A percentile compares a stretch with the other conserved stretches of the same genome.
Evolutionary conservation across 1,140 invertebrate genomes (phyloP).

Genomic region (Drosophila biarmipes): DNA sequence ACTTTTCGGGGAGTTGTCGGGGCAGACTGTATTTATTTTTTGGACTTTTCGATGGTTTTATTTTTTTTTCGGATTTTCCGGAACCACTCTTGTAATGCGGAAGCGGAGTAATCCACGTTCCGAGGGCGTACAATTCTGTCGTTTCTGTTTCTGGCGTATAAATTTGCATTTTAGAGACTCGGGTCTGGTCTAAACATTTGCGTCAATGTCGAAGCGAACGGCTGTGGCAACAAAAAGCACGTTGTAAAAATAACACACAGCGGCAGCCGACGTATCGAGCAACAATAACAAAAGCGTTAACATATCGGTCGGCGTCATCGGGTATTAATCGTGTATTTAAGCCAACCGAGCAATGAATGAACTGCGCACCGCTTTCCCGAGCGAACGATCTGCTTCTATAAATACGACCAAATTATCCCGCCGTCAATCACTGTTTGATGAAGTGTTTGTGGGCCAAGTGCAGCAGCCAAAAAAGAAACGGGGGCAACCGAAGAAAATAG

Average conservation of each 20-base stretch:
- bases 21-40: neutral
- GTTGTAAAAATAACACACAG: slow-evolving; percentile 78
- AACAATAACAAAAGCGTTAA: slow-evolving; percentile 43
- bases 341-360: slow-evolving; percentile 69
- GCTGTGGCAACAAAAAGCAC: slow-evolving; percentile 54
- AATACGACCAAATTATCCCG: slow-evolving; percentile 42
- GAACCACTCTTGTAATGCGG: slow-evolving; percentile 9
- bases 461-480: slow-evolving; percentile 13
- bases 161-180: slow-evolving; percentile 64
- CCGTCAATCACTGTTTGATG: slow-evolving; percentile 35
- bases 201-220: slow-evolving; percentile 72
- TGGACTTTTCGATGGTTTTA: neutral
- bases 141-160: neutral
- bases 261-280: slow-evolving; percentile 35
- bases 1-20: neutral
- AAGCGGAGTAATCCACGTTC: slow-evolving; percentile 17
- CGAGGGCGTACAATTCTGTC: slow-evolving; percentile 12
- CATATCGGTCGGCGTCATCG: slow-evolving; percentile 23
- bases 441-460: slow-evolving; percentile 44
- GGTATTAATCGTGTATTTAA: slow-evolving; percentile 58
- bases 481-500: neutral
- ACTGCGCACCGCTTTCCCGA: slow-evolving; percentile 17
- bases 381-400: slow-evolving; percentile 25
- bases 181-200: slow-evolving; percentile 46
- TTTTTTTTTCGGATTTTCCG: slow-evolving; percentile 2